A percentile compares a stretch with the other conserved stretches of the same genome.
phyloP scores from a whole-genome alignment of 2,797 vertebrate species.

The Pangasius larnaudii region DNA sequence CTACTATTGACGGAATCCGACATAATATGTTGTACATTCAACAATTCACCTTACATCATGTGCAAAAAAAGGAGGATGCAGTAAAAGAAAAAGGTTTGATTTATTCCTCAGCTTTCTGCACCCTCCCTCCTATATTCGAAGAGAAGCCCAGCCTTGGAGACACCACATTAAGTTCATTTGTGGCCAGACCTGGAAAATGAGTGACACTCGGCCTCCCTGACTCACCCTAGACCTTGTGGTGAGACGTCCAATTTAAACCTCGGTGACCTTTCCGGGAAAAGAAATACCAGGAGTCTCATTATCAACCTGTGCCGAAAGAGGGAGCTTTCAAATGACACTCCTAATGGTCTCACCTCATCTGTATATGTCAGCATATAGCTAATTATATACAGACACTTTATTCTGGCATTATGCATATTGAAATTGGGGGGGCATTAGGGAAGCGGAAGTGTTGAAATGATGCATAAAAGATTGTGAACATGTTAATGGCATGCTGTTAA shows the following conservation, averaged over 20 bases:
- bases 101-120: background rate
- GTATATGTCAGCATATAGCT: conserved; percentile 55
- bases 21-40: background rate
- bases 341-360: conserved; percentile 58
- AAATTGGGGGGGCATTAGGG: background rate
- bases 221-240: conserved; percentile 53
- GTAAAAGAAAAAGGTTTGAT: background rate
- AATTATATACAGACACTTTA: conserved; percentile 60
- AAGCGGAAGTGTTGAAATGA: background rate
- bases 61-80: background rate
- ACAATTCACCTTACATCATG: background rate
- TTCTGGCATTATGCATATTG: conserved; percentile 31
- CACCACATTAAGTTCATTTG: conserved; percentile 45
- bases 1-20: background rate
- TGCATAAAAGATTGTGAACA: background rate
- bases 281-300: conserved; percentile 71
- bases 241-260: conserved; percentile 68
- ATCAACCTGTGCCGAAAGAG: conserved; percentile 60
- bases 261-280: conserved; percentile 66
- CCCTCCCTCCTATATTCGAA: conserved; percentile 39
- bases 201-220: conserved; percentile 58
- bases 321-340: conserved; percentile 49
- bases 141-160: conserved; percentile 25
- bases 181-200: conserved; percentile 44
- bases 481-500: conserved; percentile 10